Conservation (phyloP, 2,113 vertebrate genomes). For the Equus quagga region DNA sequence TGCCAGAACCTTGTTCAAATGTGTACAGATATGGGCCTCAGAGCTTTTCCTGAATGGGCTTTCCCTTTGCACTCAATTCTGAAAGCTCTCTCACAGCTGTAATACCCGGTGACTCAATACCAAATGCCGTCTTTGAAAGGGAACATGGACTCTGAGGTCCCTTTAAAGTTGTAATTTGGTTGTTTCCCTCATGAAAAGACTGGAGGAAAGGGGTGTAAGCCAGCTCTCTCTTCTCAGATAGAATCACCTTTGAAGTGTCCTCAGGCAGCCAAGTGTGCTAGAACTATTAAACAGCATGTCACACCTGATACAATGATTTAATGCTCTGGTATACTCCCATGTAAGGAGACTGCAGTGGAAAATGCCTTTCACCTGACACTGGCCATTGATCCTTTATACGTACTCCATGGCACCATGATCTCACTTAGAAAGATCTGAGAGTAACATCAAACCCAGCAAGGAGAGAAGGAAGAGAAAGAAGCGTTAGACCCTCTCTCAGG, state of each 20-base stretch:
- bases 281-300: not conserved
- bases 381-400: not conserved
- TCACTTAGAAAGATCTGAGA: not conserved
- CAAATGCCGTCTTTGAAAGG: constrained; percentile 27
- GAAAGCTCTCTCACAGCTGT: constrained; percentile 23
- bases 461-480: not conserved
- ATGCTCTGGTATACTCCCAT: not conserved
- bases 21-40: constrained; percentile 39
- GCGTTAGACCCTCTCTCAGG: not conserved
- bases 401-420: not conserved
- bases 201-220: not conserved
- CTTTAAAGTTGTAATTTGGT: constrained; percentile 66
- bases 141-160: constrained; percentile 33
- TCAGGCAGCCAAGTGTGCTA: not conserved
- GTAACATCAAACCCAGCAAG: not conserved
- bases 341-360: not conserved
- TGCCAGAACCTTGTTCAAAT: constrained; percentile 32
- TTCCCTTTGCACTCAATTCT: constrained; percentile 39
- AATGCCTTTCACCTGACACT: not conserved
- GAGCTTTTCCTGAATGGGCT: constrained; percentile 18
- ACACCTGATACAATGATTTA: not conserved
- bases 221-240: not conserved
- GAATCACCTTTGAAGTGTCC: constrained; percentile 47
- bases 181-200: constrained; percentile 60
- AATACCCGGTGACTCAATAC: constrained; percentile 34